Evolutionary conservation across 2,797 vertebrate species (phyloP).

Genomic region (Cyclopterus lumpus): DNA sequence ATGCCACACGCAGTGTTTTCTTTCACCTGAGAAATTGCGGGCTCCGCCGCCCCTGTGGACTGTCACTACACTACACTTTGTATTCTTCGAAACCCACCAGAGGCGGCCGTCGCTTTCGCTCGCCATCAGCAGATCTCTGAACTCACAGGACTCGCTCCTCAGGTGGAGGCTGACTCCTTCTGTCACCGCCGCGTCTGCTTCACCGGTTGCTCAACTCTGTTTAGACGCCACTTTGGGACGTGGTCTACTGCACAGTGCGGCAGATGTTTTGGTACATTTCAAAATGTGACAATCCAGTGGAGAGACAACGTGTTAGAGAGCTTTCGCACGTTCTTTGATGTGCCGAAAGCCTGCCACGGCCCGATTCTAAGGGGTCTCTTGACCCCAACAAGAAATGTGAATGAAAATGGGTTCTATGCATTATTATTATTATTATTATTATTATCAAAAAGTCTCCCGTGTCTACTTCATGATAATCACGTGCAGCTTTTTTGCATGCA

Average conservation of each 20-base stretch:
- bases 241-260: background rate
- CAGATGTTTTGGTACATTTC: background rate
- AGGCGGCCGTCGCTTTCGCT: slow-evolving; percentile 65
- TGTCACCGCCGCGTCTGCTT: slow-evolving; percentile 28
- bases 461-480: too few relatives aligned
- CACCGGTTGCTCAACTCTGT: slow-evolving; percentile 27
- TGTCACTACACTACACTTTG: slow-evolving; percentile 34
- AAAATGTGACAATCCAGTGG: background rate
- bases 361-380: background rate
- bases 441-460: too few relatives aligned
- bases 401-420: background rate
- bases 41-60: slow-evolving; percentile 26
- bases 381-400: background rate
- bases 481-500: too few relatives aligned
- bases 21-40: slow-evolving; percentile 42
- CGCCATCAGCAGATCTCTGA: slow-evolving; percentile 55
- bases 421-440: too few relatives aligned
- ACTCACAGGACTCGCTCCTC: slow-evolving; percentile 50
- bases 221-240: slow-evolving; percentile 22
- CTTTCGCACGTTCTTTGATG: background rate
- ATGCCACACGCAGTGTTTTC: slow-evolving; percentile 37
- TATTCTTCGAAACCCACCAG: slow-evolving; percentile 57
- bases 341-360: background rate
- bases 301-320: background rate
- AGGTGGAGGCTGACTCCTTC: slow-evolving; percentile 41